These are phyloP conservation scores for Neodiprion fabricii DNA, from an alignment of 1,140 invertebrate species.

Conservation along the genomic window DNA sequence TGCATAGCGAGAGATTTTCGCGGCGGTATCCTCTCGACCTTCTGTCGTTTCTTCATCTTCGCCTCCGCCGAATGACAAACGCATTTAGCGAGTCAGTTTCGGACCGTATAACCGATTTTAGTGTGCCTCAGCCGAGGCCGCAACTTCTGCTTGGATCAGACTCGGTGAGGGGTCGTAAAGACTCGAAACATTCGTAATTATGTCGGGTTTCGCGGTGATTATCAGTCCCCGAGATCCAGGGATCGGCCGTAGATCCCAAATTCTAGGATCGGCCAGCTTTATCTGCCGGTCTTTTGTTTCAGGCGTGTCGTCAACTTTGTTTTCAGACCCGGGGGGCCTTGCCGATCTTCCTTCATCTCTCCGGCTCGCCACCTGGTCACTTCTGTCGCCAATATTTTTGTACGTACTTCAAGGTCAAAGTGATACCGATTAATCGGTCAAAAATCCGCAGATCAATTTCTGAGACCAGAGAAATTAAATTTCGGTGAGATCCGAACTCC, in stretches of 20 bases:
- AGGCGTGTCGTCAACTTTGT: background rate
- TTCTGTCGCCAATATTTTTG: too few species aligned
- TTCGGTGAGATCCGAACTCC: too few species aligned
- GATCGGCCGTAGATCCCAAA: background rate
- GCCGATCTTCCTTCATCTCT: background rate
- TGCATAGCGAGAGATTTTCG: constrained; percentile 36
- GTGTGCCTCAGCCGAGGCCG: too few species aligned
- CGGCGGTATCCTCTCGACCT: constrained; percentile 28
- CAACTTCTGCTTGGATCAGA: background rate
- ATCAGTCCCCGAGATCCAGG: background rate
- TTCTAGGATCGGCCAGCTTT: background rate
- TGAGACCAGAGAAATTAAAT: too few species aligned
- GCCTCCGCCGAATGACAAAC: constrained; percentile 9
- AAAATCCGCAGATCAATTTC: too few species aligned
- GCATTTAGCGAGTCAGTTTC: background rate
- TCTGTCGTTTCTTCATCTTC: background rate
- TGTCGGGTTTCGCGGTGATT: background rate
- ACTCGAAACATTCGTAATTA: constrained; percentile 8
- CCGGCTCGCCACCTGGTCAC: too few species aligned
- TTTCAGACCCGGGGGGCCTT: background rate
- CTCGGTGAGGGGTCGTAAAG: background rate
- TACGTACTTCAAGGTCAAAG: background rate
- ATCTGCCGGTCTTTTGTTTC: background rate
- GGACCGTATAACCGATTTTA: too few species aligned
- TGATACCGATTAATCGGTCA: too few species aligned